Evolutionary conservation across 2,113 vertebrate species (phyloP), one percentile per base, ranked within the genome.

Genomic region (Poeciliopsis prolifica): DNA sequence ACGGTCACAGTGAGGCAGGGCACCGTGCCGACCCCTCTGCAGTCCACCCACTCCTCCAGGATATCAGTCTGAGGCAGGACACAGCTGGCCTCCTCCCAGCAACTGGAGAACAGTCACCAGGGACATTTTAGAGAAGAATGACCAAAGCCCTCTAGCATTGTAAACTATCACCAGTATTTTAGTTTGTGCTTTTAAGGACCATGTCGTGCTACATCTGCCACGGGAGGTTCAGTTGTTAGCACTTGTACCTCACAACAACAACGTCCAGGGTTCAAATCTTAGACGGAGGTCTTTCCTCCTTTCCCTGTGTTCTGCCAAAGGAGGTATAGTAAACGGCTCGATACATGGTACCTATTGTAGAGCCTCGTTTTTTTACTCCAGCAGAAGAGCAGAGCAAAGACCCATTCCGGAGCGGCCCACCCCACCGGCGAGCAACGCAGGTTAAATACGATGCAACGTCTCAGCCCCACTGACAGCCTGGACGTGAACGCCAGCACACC

Each of bases 1-100:
- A 96, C 95, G 17, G 83, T 85, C 70, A 93, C 94, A 79, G 84
- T 89, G 61, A 96, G 94, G 78, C 95, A 96, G 0, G 92, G 95
- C 83, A 90, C 90, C 4, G 78, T 81, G 73, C 87, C 92, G 81
- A 91, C 92, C 17, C 91, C 89, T 66, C 67, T 83, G 75, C 93
- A 94, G 85, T 94, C 92, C 83, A 93, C 88, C 93, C 93, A 90
- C 66, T 95, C 91, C 0, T 93, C 89, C 65, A 76, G 83, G 73
- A 95, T 79, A 1, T 91, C 77, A 0, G 85, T 88, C 58, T 89
- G 75, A 69, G 92, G 65, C 58, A 94, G 61, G 1, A 94, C 92
- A 75, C 96, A 96, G 86, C 93, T 92, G 0, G 75, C 82, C 76
- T 91, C 80, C 85, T 86, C 88, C 95, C 92, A 94, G 42, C 85